A percentile compares a stretch with the other conserved stretches of the same genome.
Evolutionary conservation across 2,113 vertebrate genomes (phyloP).

Genomic region (Neomonachus schauinslandi): DNA sequence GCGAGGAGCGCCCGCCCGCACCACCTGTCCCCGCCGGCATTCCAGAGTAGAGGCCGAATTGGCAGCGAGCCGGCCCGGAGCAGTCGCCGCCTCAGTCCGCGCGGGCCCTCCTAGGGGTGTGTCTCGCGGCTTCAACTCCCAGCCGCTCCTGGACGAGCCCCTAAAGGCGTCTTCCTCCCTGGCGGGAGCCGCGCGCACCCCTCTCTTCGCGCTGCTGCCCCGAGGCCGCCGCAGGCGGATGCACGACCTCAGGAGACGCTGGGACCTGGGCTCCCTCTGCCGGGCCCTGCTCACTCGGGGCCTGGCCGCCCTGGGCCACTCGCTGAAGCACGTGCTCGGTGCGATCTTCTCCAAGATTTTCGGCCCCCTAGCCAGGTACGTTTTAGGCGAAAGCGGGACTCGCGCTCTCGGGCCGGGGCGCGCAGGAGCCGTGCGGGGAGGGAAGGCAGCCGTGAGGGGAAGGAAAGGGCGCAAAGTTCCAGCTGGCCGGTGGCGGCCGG

Average conservation of each 20-base stretch:
- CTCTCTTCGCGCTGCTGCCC: constrained; percentile 72
- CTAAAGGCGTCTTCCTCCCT: constrained; percentile 69
- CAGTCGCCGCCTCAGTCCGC: constrained; percentile 68
- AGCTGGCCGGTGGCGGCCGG: not conserved
- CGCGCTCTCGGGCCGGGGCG: not conserved
- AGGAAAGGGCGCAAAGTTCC: constrained; percentile 68
- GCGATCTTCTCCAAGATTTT: constrained; percentile 80
- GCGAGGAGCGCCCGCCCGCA: constrained; percentile 75
- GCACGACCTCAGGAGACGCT: constrained; percentile 80
- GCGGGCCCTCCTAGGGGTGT: constrained; percentile 78
- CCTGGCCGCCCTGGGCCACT: constrained; percentile 81
- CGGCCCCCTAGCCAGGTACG: constrained; percentile 78
- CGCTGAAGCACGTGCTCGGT: constrained; percentile 79
- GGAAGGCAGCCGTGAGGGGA: not conserved
- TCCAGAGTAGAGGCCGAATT: constrained; percentile 78
- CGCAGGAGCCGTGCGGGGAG: not conserved
- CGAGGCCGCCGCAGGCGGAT: constrained; percentile 80
- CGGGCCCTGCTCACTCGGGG: constrained; percentile 80
- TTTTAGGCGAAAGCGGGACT: constrained; percentile 28
- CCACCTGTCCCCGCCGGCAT: constrained; percentile 81
- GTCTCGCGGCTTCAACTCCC: constrained; percentile 75
- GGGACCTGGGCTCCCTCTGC: constrained; percentile 83
- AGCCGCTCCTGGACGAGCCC: constrained; percentile 68
- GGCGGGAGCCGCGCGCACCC: constrained; percentile 69
- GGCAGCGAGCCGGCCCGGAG: constrained; percentile 68